phyloP scores from a whole-genome alignment of 2,113 vertebrate species.

The Menura novaehollandiae region DNA sequence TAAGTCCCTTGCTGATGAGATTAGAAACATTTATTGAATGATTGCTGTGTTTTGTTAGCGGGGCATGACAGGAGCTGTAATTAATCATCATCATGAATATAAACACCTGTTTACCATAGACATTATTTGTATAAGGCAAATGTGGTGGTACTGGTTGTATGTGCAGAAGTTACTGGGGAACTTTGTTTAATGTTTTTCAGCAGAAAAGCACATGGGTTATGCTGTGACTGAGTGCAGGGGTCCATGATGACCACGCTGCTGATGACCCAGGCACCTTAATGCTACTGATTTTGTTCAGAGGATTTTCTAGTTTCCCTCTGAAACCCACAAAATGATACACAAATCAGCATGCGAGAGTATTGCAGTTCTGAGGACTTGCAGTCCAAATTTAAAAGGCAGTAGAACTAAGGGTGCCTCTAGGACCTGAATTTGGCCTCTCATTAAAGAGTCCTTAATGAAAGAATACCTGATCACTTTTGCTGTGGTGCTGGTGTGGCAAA shows the following conservation, averaged over 20 bases:
- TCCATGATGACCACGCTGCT: rapidly evolving
- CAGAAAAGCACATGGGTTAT: background rate
- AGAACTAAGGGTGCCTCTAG: background rate
- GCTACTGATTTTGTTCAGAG: background rate
- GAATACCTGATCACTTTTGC: background rate
- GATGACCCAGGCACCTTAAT: background rate
- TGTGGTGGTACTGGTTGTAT: rapidly evolving
- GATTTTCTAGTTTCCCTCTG: background rate
- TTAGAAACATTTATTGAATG: background rate
- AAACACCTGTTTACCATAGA: background rate
- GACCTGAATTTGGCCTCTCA: background rate
- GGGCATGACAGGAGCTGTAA: background rate
- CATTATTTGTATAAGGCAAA: background rate
- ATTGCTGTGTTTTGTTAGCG: background rate
- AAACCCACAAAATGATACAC: background rate
- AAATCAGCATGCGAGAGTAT: background rate
- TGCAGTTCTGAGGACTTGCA: background rate
- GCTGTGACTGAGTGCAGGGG: background rate
- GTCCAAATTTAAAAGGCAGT: background rate
- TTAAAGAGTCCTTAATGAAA: background rate
- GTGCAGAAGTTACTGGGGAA: background rate
- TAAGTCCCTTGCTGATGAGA: background rate
- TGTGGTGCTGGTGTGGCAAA: background rate
- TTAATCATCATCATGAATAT: background rate
- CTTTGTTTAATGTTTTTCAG: background rate